A percentile compares a stretch with the other conserved stretches of the same genome.
phyloP scores from a whole-genome alignment of 2,113 vertebrate genomes.

The Triplophysa tibetana region DNA sequence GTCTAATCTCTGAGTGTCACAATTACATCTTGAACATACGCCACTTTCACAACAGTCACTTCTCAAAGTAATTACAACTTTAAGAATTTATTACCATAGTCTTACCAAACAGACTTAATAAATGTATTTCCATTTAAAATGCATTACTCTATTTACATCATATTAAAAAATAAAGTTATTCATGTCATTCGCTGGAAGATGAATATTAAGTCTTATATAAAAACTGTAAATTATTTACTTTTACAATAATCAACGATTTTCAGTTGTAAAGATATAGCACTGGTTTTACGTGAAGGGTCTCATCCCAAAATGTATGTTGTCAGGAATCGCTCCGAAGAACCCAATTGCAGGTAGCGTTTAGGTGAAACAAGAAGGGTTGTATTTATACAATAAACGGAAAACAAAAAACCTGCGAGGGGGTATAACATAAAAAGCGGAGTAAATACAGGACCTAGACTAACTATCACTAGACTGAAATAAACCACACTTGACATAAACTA shows the following conservation, averaged over 20 bases:
- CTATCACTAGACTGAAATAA: no score
- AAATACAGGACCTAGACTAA: no score
- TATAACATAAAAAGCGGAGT: no score
- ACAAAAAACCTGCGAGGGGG: no score
- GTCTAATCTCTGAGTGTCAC: not conserved
- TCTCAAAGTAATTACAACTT: constrained; percentile 6
- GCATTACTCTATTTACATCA: constrained; percentile 6
- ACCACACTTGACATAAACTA: no score
- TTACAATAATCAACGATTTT: not conserved
- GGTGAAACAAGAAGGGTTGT: no score
- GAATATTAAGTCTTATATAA: not conserved
- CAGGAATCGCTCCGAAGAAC: no score
- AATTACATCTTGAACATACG: not conserved
- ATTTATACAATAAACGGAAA: no score
- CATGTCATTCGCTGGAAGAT: not conserved
- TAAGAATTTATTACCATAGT: not conserved
- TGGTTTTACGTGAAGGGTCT: no score
- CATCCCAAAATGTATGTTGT: no score
- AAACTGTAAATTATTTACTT: not conserved
- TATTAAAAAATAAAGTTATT: not conserved
- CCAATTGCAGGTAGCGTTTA: no score
- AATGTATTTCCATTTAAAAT: constrained; percentile 11
- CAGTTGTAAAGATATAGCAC: no score
- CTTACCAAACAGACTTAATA: not conserved
- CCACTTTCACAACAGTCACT: constrained; percentile 6